Conservation (phyloP, 2,888 invertebrate species). For the Carpatolechia fugitivella region DNA sequence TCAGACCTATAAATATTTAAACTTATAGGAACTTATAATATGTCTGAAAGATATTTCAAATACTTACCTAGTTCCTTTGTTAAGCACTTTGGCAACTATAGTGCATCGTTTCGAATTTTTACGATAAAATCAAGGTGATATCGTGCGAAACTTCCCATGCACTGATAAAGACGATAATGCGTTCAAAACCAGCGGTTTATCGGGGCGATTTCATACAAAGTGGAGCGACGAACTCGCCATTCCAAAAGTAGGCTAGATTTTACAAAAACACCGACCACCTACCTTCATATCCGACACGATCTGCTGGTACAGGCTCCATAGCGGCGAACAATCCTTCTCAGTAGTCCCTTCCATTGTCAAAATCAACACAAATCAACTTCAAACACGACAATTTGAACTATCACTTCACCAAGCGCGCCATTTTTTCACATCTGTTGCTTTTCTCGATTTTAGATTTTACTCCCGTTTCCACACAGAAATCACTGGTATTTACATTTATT, state of each 20-base stretch:
- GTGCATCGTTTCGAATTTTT: background rate
- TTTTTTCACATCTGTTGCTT: slow-evolving; percentile 65
- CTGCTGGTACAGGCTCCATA: slow-evolving; percentile 96
- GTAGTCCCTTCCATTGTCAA: slow-evolving; percentile 84
- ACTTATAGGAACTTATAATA: no score
- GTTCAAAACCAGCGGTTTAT: slow-evolving; percentile 51
- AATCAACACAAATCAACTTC: slow-evolving; percentile 40
- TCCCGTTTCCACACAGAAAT: slow-evolving; percentile 26
- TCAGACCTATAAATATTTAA: no score
- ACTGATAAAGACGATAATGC: slow-evolving; percentile 35
- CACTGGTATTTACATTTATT: slow-evolving; percentile 64
- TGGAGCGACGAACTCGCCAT: slow-evolving; percentile 36
- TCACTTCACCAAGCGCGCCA: slow-evolving; percentile 55
- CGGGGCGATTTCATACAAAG: slow-evolving; percentile 45
- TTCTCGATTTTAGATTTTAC: slow-evolving; percentile 32
- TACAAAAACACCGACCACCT: slow-evolving; percentile 65
- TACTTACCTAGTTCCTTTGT: background rate
- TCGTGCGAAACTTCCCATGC: slow-evolving; percentile 21
- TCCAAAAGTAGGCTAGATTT: slow-evolving; percentile 8
- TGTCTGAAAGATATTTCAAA: no score
- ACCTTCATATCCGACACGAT: slow-evolving; percentile 99
- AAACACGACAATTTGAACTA: slow-evolving; percentile 47
- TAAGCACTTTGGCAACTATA: background rate
- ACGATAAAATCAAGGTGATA: background rate
- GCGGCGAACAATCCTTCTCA: slow-evolving; percentile 92